Conservation (phyloP, 2,888 invertebrate species). For the Lochmaea crataegi region DNA sequence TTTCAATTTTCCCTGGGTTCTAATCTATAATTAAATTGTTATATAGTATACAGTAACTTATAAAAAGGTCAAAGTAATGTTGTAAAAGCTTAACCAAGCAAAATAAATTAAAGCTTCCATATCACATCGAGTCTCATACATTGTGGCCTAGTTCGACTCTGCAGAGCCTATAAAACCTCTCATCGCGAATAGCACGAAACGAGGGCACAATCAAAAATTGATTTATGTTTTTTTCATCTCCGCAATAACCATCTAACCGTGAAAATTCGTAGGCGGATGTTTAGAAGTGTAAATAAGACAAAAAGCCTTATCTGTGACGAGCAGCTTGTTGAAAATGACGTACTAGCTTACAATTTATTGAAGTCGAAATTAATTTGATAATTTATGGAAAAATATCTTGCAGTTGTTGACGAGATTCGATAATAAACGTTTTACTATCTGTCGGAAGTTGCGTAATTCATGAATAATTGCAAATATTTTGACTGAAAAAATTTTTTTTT, state of each 20-base stretch:
- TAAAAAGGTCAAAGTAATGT: neutral
- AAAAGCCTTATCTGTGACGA: constrained; percentile 5
- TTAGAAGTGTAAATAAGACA: neutral
- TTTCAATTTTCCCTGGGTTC: too few species aligned
- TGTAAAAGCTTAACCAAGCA: neutral
- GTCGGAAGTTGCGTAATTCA: too few species aligned
- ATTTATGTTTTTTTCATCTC: neutral
- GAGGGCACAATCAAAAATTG: neutral
- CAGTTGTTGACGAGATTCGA: too few species aligned
- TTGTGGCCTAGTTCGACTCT: neutral
- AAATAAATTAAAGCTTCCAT: neutral
- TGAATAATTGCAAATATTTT: too few species aligned
- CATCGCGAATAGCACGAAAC: neutral
- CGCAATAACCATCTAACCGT: neutral
- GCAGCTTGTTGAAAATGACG: neutral
- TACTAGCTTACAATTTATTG: neutral
- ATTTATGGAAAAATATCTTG: neutral
- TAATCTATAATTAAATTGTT: too few species aligned
- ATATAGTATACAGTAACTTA: too few species aligned
- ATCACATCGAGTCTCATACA: neutral
- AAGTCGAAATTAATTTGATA: neutral
- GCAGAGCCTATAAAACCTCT: neutral
- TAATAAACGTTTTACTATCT: too few species aligned
- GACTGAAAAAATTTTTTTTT: too few species aligned
- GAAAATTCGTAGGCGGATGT: neutral